These are phyloP conservation scores for Chaetorhynchus papuensis DNA, from an alignment of 2,113 vertebrate species.

Conservation along the genomic window DNA sequence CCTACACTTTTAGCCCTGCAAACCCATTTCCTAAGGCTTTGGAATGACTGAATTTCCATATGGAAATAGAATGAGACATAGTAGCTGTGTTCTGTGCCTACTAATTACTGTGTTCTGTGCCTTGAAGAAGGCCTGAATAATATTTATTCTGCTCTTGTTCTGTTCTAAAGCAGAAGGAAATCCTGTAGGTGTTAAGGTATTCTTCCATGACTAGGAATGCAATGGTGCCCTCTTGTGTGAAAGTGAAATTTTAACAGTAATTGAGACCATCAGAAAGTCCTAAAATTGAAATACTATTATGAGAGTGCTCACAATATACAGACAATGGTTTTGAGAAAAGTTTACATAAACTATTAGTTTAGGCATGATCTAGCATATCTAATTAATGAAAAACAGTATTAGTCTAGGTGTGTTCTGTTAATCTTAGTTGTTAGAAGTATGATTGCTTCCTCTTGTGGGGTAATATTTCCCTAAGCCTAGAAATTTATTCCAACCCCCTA, in stretches of 20 bases:
- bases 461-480: background rate
- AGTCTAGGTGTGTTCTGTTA: background rate
- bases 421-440: background rate
- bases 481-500: background rate
- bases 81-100: background rate
- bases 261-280: background rate
- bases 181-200: background rate
- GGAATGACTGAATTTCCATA: background rate
- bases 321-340: background rate
- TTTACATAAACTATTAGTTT: background rate
- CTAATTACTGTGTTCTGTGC: background rate
- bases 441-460: background rate
- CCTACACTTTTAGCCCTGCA: background rate
- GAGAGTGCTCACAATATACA: background rate
- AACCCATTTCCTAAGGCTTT: background rate
- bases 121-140: background rate
- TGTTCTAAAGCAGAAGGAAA: background rate
- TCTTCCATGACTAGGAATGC: conserved; percentile 9
- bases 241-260: background rate
- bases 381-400: background rate
- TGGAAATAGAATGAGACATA: background rate
- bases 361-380: background rate
- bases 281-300: background rate
- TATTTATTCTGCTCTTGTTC: background rate
- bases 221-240: conserved; percentile 62